Conservation (phyloP, 2,888 invertebrate genomes). For the Luffia ferchaultella region DNA sequence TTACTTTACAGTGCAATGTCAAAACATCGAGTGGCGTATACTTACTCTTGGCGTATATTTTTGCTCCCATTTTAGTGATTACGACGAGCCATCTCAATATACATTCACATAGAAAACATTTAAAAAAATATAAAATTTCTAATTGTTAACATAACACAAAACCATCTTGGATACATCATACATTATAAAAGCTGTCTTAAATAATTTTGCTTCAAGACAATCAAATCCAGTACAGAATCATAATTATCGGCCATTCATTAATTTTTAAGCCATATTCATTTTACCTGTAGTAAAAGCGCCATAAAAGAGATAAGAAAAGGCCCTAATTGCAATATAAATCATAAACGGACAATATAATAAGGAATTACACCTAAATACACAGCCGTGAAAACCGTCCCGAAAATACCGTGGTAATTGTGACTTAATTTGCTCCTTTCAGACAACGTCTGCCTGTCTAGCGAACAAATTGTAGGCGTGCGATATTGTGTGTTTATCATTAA, state of each 20-base stretch:
- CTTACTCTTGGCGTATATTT: too few species aligned
- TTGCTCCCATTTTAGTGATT: too few species aligned
- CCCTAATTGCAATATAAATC: conserved; percentile 16
- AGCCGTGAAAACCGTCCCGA: conserved; percentile 18
- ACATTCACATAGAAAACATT: too few species aligned
- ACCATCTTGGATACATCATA: too few species aligned
- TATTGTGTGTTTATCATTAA: conserved; percentile 25
- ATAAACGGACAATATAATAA: conserved; percentile 19
- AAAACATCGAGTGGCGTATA: too few species aligned
- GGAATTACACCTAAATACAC: conserved; percentile 17
- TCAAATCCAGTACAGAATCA: neutral
- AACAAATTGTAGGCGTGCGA: conserved; percentile 26
- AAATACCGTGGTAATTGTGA: conserved; percentile 29
- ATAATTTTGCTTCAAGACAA: neutral
- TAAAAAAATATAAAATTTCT: too few species aligned
- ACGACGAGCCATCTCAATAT: too few species aligned
- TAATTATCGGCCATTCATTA: neutral
- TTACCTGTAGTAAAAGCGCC: neutral
- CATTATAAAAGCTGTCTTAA: neutral
- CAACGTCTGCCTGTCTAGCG: conserved; percentile 20
- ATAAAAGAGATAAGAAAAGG: conserved; percentile 3
- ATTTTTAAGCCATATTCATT: neutral
- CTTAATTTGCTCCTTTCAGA: conserved; percentile 33
- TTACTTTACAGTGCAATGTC: too few species aligned
- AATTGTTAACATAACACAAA: too few species aligned